Evolutionary conservation across 2,797 vertebrate genomes (phyloP), one percentile per base, ranked within the genome.

Genomic region (Arremon brunneinucha): DNA sequence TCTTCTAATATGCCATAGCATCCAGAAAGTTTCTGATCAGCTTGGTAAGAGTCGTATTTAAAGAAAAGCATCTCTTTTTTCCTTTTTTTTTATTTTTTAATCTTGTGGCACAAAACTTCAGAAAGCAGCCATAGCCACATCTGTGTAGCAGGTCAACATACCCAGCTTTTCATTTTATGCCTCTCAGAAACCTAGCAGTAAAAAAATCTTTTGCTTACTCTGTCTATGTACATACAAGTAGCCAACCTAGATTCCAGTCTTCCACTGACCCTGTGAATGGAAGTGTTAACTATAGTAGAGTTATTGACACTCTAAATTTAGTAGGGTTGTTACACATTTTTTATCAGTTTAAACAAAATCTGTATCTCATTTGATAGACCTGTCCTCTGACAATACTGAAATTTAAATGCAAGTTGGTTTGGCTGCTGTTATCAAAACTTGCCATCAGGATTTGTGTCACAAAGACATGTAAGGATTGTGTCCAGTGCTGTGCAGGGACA

Each of bases 1-100:
- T 87, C 64, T 89, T 78, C 47, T 91, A 86, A 91, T 41, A 55
- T 43, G 35, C 52, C 71, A 39, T 46, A 86, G 56, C 37, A 63
- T 44, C 35, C 44, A 72, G 41, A 50, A 78, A 20, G 11, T 63
- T 90, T 75, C 49, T 52, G n/a, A 77, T 56, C 26, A 76, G 46
- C 62, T 78, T 65, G 50, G 30, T 64, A 55, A 44, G 11, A 89
- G 23, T 24, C 43, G 43, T 23, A 71, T 43, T 67, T 83, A 56
- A 77, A 52, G 19, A 60, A 70, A 55, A 78, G 19, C 0, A 5
- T 1, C 0, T 62, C 2, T 47, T 24, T 49, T 52, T 12, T 4
- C 1, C 1, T 6, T 35, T 26, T 52, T 41, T 41, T 34, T 12
- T 15, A 21, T 14, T 60, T 71, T 79, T 57, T 18, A 30, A 37